phyloP scores from a whole-genome alignment of 2,888 invertebrate species.

The Pseudeuparius sepicola region DNA sequence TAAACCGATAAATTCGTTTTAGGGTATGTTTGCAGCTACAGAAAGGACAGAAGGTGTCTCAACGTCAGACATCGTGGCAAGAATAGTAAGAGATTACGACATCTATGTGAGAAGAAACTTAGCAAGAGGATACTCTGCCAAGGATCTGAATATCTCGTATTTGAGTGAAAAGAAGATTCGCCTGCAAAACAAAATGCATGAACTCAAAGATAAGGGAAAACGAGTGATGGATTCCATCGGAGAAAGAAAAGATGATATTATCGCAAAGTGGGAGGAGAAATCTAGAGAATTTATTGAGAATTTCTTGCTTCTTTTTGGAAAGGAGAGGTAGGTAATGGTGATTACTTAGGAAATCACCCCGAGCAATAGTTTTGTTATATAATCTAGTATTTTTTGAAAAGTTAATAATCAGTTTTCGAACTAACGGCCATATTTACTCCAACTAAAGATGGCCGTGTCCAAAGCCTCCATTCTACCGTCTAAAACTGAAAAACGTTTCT shows the following conservation, averaged over 20 bases:
- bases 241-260: slow-evolving; percentile 79
- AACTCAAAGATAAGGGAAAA: slow-evolving; percentile 86
- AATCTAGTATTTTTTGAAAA: no score
- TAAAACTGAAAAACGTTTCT: no score
- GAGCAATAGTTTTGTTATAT: no score
- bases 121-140: slow-evolving; percentile 94
- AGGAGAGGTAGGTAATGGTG: slow-evolving; percentile 48
- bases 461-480: no score
- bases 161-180: slow-evolving; percentile 95
- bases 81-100: slow-evolving; percentile 98
- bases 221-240: slow-evolving; percentile 74
- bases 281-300: slow-evolving; percentile 95
- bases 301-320: slow-evolving; percentile 88
- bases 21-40: slow-evolving; percentile 95
- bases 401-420: no score
- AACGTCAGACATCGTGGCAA: slow-evolving; percentile 94
- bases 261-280: slow-evolving; percentile 96
- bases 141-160: slow-evolving; percentile 97
- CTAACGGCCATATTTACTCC: no score
- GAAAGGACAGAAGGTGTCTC: slow-evolving; percentile 90
- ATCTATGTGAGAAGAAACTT: slow-evolving; percentile 95
- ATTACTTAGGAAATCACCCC: neutral
- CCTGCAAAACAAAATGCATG: slow-evolving; percentile 94
- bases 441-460: no score
- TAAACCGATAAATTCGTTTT: no score